A percentile compares a stretch with the other conserved stretches of the same genome.
Conservation (phyloP, 2,113 vertebrate genomes). For the Phainopepla nitens region DNA sequence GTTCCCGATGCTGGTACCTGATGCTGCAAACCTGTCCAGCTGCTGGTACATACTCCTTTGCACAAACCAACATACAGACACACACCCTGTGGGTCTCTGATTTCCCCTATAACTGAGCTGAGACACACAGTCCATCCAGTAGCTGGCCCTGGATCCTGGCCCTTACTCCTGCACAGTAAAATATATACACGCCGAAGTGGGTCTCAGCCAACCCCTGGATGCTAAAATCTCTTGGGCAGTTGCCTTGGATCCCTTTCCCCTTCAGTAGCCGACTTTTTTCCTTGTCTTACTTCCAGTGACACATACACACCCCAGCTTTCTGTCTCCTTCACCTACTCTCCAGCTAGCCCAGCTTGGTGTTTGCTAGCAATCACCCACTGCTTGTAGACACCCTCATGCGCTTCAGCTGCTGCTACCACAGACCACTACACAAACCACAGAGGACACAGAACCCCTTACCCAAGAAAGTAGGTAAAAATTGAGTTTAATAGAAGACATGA, state of each 20-base stretch:
- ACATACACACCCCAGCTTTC: accelerated
- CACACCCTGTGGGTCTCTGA: background rate
- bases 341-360: background rate
- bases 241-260: background rate
- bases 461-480: background rate
- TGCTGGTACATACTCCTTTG: background rate
- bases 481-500: background rate
- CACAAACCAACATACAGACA: background rate
- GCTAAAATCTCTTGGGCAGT: background rate
- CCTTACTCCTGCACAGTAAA: background rate
- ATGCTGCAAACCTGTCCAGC: background rate
- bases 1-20: background rate
- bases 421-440: accelerated
- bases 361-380: background rate
- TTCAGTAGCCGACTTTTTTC: background rate
- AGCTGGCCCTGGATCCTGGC: background rate
- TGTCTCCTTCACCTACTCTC: background rate
- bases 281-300: background rate
- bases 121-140: background rate
- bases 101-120: background rate
- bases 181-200: background rate
- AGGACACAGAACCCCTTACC: background rate
- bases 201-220: background rate
- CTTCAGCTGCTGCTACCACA: background rate
- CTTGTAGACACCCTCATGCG: background rate